Percentiles rank a stretch among this genome's conserved stretches.
Conservation (phyloP, 2,113 vertebrate genomes). For the Aegithalos caudatus region DNA sequence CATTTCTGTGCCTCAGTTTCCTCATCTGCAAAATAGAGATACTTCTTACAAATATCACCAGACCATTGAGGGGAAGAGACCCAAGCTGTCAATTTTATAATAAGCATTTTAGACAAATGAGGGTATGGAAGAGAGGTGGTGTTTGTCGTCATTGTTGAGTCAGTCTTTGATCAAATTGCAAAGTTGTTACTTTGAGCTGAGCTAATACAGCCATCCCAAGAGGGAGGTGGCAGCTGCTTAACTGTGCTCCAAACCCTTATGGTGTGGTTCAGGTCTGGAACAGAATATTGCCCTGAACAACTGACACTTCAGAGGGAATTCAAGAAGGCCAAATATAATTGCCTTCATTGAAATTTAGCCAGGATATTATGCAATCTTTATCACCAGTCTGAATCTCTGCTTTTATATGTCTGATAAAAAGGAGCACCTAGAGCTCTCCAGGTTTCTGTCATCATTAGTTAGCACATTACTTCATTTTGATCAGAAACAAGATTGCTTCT, state of each 20-base stretch:
- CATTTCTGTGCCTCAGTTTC: constrained; percentile 9
- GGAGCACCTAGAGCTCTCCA: constrained; percentile 3
- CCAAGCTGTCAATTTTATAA: not conserved
- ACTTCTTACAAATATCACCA: not conserved
- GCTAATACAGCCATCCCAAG: not conserved
- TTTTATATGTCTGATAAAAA: not conserved
- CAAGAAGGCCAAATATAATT: constrained; percentile 11
- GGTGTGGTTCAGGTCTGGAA: not conserved
- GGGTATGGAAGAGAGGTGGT: not conserved
- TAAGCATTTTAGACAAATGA: not conserved
- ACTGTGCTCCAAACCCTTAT: not conserved
- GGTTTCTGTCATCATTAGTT: constrained; percentile 16
- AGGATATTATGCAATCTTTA: constrained; percentile 9
- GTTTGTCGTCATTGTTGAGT: not conserved
- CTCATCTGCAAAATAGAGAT: not conserved
- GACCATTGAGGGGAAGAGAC: not conserved
- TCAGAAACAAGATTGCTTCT: constrained; percentile 16
- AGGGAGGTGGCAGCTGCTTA: not conserved
- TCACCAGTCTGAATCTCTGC: not conserved
- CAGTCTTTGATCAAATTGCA: not conserved
- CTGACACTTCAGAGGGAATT: not conserved
- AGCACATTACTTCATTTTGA: not conserved
- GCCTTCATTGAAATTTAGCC: not conserved
- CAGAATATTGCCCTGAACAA: not conserved
- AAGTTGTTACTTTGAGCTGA: not conserved